phyloP scores from a whole-genome alignment of 2,888 invertebrate species.

The Microctonus brassicae region DNA sequence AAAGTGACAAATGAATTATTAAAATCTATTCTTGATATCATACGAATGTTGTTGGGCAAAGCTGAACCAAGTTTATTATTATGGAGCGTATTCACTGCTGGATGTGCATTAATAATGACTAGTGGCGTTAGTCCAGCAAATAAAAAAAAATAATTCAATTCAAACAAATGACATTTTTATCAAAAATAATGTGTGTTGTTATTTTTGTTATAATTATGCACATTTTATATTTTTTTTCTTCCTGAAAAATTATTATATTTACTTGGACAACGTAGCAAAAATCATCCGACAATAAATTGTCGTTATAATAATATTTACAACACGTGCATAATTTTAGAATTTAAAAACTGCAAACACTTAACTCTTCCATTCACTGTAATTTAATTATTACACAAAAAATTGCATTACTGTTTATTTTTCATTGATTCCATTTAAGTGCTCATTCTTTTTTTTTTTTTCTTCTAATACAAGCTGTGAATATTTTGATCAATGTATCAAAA shows the following conservation, averaged over 20 bases:
- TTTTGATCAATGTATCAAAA: background rate
- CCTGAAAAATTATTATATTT: background rate
- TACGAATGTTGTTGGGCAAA: constrained; percentile 69
- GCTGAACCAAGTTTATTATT: constrained; percentile 73
- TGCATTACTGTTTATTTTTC: constrained; percentile 5
- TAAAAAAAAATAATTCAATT: constrained; percentile 48
- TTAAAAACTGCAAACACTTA: background rate
- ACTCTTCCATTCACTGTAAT: background rate
- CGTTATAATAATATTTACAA: no score
- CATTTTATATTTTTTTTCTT: constrained; percentile 25
- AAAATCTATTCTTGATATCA: constrained; percentile 70
- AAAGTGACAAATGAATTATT: constrained; percentile 67
- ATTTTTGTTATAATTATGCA: constrained; percentile 39
- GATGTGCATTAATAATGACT: constrained; percentile 72
- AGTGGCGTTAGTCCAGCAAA: constrained; percentile 47
- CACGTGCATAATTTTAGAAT: no score
- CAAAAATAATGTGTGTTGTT: constrained; percentile 11
- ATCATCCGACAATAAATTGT: no score
- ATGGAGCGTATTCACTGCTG: constrained; percentile 74
- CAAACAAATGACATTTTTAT: constrained; percentile 12
- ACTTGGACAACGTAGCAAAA: no score
- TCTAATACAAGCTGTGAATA: no score
- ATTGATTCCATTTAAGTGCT: background rate
- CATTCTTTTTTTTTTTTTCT: background rate
- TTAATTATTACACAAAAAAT: background rate